These are phyloP conservation scores for Anser brachyrhynchus DNA, from an alignment of 2,113 vertebrate genomes.

Conservation along the genomic window DNA sequence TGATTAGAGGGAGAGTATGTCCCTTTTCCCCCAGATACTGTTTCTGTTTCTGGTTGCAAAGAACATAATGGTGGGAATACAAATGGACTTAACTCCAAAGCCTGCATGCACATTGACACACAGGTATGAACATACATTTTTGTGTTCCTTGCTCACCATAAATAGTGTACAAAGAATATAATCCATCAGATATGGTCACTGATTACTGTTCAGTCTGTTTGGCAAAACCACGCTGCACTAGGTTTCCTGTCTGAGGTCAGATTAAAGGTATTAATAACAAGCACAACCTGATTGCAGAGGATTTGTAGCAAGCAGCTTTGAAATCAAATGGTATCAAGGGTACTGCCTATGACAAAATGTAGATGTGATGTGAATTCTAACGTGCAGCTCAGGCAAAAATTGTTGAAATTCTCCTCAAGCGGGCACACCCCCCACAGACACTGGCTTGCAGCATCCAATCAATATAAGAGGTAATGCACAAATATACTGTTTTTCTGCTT, in stretches of 20 bases:
- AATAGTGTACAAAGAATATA: slow-evolving; percentile 17
- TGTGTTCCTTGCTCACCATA: neutral
- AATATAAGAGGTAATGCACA: neutral
- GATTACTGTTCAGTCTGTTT: slow-evolving; percentile 26
- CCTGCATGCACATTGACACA: neutral
- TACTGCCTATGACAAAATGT: neutral
- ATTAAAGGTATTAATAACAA: slow-evolving; percentile 58
- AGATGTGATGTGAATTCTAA: slow-evolving; percentile 36
- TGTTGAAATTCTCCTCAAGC: neutral
- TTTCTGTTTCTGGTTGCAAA: neutral
- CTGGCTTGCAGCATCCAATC: neutral
- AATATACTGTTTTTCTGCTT: neutral
- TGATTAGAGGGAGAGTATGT: neutral
- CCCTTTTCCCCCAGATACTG: neutral
- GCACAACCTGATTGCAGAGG: slow-evolving; percentile 43
- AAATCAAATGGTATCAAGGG: slow-evolving; percentile 22
- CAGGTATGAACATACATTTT: neutral
- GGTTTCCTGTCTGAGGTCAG: slow-evolving; percentile 47
- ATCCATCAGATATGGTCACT: slow-evolving; percentile 27
- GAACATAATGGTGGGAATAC: neutral
- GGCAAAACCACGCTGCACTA: neutral
- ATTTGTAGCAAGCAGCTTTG: slow-evolving; percentile 66
- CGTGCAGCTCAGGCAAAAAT: neutral
- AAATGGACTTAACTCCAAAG: neutral
- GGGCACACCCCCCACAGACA: neutral